A percentile compares a stretch with the other conserved stretches of the same genome.
phyloP scores from a whole-genome alignment of 2,888 invertebrate genomes.

The Drosophila paranaensis region DNA sequence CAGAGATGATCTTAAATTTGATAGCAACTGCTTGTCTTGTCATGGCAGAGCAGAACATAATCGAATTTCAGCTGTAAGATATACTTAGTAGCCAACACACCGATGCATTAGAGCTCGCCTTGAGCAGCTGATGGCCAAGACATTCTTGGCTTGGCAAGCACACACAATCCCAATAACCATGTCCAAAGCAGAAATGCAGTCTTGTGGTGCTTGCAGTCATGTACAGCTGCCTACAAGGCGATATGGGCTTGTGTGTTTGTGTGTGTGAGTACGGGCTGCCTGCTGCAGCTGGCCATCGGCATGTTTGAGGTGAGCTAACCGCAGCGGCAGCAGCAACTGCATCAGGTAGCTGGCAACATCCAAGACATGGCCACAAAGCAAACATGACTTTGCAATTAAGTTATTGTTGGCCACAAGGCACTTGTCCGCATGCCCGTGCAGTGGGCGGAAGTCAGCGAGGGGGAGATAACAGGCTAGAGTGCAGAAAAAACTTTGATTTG shows the following conservation, averaged over 20 bases:
- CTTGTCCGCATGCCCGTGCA: slow-evolving; percentile 27
- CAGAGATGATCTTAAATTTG: neutral
- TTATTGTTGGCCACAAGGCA: slow-evolving; percentile 69
- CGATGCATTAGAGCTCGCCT: slow-evolving; percentile 14
- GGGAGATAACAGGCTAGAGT: neutral
- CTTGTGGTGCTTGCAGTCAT: slow-evolving; percentile 43
- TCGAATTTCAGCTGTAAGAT: neutral
- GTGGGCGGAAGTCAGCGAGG: neutral
- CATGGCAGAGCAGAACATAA: neutral
- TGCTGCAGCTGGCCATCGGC: slow-evolving; percentile 24
- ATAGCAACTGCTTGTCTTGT: neutral
- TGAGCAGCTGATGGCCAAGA: slow-evolving; percentile 9
- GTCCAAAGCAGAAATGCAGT: slow-evolving; percentile 8
- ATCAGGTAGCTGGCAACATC: slow-evolving; percentile 58
- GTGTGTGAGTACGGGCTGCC: slow-evolving; percentile 16
- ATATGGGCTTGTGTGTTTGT: slow-evolving; percentile 4
- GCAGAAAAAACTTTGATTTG: slow-evolving; percentile 62
- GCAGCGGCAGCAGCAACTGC: slow-evolving; percentile 35
- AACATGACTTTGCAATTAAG: slow-evolving; percentile 83
- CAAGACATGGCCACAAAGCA: slow-evolving; percentile 61
- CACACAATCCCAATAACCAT: slow-evolving; percentile 4
- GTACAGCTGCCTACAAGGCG: slow-evolving; percentile 28
- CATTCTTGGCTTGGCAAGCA: neutral
- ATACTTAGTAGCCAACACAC: neutral
- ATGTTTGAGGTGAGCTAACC: slow-evolving; percentile 42